Evolutionary conservation across 1,140 invertebrate species (phyloP), one percentile per base, ranked within the genome.

Genomic region (Tetramorium alpestre): DNA sequence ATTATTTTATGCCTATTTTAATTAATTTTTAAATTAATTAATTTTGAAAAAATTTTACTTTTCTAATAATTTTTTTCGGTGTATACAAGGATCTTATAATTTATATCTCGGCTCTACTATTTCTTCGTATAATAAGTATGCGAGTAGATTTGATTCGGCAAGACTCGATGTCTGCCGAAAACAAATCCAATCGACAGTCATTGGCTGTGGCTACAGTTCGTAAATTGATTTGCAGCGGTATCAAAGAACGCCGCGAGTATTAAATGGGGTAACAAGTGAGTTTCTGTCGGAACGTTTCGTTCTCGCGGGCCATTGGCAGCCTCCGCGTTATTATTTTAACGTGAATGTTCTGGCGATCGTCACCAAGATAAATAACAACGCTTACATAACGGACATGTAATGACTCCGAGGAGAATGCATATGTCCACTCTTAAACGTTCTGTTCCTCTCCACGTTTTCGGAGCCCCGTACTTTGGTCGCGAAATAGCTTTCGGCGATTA

Each of bases 341-440:
- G 82, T 90, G 90, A 91, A 92, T 87, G 78, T 89, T 88, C 87
- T 89, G 87, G 89, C 91, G 89, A 89, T 88, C 81, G 86, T 87
- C 89, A 88, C 90, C 89, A 90, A 93, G 92, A 93, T 93, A 94
- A 94, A 94, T 93, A 94, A 94, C 92, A 92, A 93, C 93, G 90
- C 88, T 94, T 94, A 93, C 91, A 92, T 91, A 94, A 94, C 78
- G 81, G 77, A 64, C 85, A 85, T 82, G 89, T 89, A 91, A 88
- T 65, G 60, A 76, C 62, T 85, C 28, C 72, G 87, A 82, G 81
- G 65, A 88, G 77, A 86, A 69, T 58, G 77, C 44, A 82, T 72
- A 76, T 41, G 87, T 49, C 87, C 80, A 54, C 44, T 73, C 54
- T 44, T 75, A 75, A 84, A 73, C 54, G 54, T 41, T 49, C 69